phyloP scores from a whole-genome alignment of 2,888 invertebrate genomes.

The Ypsolopha sequella region DNA sequence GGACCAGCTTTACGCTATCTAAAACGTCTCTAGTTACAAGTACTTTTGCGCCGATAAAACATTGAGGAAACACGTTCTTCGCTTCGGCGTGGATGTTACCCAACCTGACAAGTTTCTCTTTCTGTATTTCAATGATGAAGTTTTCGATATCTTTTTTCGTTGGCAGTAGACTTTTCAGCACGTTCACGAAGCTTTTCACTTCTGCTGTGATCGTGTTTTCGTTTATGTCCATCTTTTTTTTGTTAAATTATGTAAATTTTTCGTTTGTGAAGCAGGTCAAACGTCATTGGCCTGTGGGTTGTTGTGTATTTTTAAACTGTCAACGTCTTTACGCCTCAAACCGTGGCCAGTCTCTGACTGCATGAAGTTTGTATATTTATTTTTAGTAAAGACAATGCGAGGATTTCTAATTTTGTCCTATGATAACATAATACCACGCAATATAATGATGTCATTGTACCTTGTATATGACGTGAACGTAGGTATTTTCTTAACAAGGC shows the following conservation, averaged over 20 bases:
- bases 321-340: conserved; percentile 19
- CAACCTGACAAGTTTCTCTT: conserved; percentile 27
- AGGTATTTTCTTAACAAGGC: too few relatives aligned
- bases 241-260: conserved; percentile 22
- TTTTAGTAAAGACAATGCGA: too few relatives aligned
- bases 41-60: conserved; percentile 52
- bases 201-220: conserved; percentile 51
- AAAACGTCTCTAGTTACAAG: conserved; percentile 42
- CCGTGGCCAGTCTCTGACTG: conserved; percentile 43
- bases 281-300: conserved; percentile 51
- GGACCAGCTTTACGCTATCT: conserved; percentile 49
- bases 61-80: conserved; percentile 52
- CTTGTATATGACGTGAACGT: too few relatives aligned
- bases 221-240: conserved; percentile 45
- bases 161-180: conserved; percentile 46
- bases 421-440: too few relatives aligned
- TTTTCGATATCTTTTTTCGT: conserved; percentile 39
- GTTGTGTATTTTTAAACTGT: conserved; percentile 38
- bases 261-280: conserved; percentile 34
- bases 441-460: too few relatives aligned
- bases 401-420: too few relatives aligned
- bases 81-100: conserved; percentile 51
- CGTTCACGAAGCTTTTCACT: conserved; percentile 43
- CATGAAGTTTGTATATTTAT: conserved; percentile 31
- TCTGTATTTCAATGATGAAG: conserved; percentile 17